Percentiles rank a stretch among this genome's conserved stretches.
phyloP scores from a whole-genome alignment of 2,888 invertebrate genomes.

The Asteroscopus sphinx region DNA sequence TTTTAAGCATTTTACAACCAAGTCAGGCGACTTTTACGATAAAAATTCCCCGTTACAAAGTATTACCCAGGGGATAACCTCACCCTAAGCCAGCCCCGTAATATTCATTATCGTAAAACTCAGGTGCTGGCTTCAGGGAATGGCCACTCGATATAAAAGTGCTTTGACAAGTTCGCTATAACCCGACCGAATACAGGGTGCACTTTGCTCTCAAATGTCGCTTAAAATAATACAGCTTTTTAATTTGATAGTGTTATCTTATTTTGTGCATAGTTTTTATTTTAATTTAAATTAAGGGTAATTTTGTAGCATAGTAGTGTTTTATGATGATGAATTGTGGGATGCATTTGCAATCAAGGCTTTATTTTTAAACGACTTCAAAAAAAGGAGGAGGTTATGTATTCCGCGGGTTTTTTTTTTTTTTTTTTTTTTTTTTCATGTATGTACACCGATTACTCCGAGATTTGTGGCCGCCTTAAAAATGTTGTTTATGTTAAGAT shows the following conservation, averaged over 20 bases:
- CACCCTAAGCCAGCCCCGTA: slow-evolving; percentile 40
- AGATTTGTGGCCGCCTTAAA: too few relatives aligned
- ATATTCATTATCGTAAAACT: slow-evolving; percentile 65
- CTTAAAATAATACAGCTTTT: slow-evolving; percentile 24
- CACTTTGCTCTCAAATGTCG: slow-evolving; percentile 23
- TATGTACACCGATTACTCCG: too few relatives aligned
- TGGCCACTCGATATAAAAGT: slow-evolving; percentile 55
- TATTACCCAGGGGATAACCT: slow-evolving; percentile 17
- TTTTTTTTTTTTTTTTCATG: too few relatives aligned
- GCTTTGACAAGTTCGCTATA: slow-evolving; percentile 41
- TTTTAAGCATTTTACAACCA: neutral
- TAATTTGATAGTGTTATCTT: slow-evolving; percentile 27
- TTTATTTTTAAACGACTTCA: neutral
- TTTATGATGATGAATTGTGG: slow-evolving; percentile 33
- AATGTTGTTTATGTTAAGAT: too few relatives aligned
- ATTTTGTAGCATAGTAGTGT: slow-evolving; percentile 12
- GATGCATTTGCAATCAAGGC: neutral
- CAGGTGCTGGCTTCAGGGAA: slow-evolving; percentile 55
- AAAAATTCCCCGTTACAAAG: slow-evolving; percentile 23
- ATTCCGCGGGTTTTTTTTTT: too few relatives aligned
- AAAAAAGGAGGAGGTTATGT: too few relatives aligned
- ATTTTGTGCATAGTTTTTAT: slow-evolving; percentile 11
- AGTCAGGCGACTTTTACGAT: neutral
- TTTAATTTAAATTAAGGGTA: slow-evolving; percentile 8
- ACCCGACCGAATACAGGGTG: slow-evolving; percentile 35